Base-by-base conservation (phyloP, 1,140 invertebrate species). In the Scaptodrosophila lebanonensis region DNA sequence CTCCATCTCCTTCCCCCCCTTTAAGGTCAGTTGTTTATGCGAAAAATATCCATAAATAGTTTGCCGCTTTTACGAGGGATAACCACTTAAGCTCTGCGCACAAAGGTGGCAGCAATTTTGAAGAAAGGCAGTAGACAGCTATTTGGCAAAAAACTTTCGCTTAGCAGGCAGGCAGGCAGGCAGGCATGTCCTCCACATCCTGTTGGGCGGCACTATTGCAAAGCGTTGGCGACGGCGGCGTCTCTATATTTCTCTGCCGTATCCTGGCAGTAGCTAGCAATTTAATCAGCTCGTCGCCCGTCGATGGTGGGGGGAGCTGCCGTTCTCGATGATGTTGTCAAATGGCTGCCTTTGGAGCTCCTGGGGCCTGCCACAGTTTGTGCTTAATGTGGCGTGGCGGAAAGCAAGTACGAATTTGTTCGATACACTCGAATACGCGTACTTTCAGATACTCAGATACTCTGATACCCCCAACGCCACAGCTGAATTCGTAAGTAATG, bases 41-140 rank as follows among this genome's bases (percentile, higher is more conserved):
- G 64, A 44, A 60, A 73, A 79, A 79, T 79, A 79, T 73, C 75
- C 73, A 79, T 82, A 79, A 79, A 79, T 79, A 79, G 75, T 79
- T 79, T 77, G 68, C 51, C 61, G 75, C 73, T 60, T 50, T 77
- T 77, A 62, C 52, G 68, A 38, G 15, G 39, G 44, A 47, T 27
- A 22, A 51, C 50, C 38, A n/a, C n/a, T n/a, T 43, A 62, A 35
- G 61, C 62, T 39, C 44, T 29, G 20, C 42, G 3, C 22, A 25
- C 22, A 25, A 16, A 5, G 50, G 25, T 12, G 51, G 58, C 47
- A 40, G 51, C 36, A 40, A n/a, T n/a, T n/a, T n/a, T n/a, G n/a
- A n/a, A n/a, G 47, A 49, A 39, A 45, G 50, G 45, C 49, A 52
- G 68, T 77, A 77, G 72, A 77, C 72, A 77, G n/a, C n/a, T 75